phyloP scores from a whole-genome alignment of 2,888 invertebrate species.

The Drosophila kanekoi region DNA sequence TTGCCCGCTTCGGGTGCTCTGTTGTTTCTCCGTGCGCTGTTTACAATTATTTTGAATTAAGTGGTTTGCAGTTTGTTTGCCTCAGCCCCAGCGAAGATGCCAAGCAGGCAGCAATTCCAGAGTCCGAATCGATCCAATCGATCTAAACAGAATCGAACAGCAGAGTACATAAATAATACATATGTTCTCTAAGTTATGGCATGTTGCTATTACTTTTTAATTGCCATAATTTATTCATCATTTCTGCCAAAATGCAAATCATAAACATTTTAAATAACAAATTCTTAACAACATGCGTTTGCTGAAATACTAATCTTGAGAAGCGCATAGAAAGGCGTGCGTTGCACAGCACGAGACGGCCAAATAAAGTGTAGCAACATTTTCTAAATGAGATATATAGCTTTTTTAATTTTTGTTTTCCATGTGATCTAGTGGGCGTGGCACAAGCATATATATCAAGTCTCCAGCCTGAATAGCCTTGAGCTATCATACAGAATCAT shows the following conservation, averaged over 20 bases:
- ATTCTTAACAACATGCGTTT: too few species aligned
- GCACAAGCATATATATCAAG: too few species aligned
- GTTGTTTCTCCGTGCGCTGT: conserved; percentile 53
- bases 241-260: conserved; percentile 3
- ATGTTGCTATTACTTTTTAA: conserved; percentile 40
- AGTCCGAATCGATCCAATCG: conserved; percentile 7
- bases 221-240: conserved; percentile 33
- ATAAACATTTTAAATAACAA: not conserved
- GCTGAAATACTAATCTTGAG: not conserved
- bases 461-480: too few species aligned
- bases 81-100: not conserved
- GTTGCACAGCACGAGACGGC: not conserved
- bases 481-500: too few species aligned
- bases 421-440: too few species aligned
- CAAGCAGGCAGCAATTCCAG: not conserved
- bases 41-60: conserved; percentile 73
- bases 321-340: conserved; percentile 4
- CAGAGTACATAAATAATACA: conserved; percentile 46
- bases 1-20: conserved; percentile 34
- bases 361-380: too few species aligned
- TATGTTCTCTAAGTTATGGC: conserved; percentile 22
- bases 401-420: too few species aligned
- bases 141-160: conserved; percentile 9
- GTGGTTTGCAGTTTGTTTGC: conserved; percentile 50
- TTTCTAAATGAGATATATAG: too few species aligned